Evolutionary conservation across 2,888 invertebrate genomes (phyloP).

Genomic region (Urechis unicinctus): DNA sequence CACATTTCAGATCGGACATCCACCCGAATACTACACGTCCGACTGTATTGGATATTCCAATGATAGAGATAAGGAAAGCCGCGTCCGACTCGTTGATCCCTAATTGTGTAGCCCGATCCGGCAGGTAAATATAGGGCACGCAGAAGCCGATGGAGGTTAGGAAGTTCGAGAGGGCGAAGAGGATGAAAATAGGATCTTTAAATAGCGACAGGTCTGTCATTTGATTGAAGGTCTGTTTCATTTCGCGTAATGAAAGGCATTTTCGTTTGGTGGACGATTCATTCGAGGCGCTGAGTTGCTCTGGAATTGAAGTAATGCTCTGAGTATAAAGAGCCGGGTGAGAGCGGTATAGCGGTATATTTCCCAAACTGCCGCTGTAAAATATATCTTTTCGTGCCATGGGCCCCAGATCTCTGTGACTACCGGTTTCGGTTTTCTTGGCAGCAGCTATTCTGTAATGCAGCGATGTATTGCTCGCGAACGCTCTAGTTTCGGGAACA

Average conservation of each 20-base stretch:
- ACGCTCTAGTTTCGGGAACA: background rate
- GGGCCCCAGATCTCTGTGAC: constrained; percentile 58
- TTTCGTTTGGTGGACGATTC: background rate
- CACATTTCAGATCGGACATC: constrained; percentile 57
- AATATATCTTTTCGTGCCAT: constrained; percentile 82
- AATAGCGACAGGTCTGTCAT: constrained; percentile 62
- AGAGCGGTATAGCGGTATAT: constrained; percentile 51
- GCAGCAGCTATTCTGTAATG: background rate
- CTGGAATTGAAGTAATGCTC: constrained; percentile 35
- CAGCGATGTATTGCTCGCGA: background rate
- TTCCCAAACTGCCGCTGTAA: constrained; percentile 72
- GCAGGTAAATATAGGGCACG: constrained; percentile 85
- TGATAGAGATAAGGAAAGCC: constrained; percentile 71
- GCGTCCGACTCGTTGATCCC: constrained; percentile 50
- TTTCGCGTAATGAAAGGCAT: background rate
- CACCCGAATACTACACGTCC: constrained; percentile 68
- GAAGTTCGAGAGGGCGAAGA: constrained; percentile 82
- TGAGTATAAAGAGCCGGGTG: constrained; percentile 44
- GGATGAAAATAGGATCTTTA: constrained; percentile 77
- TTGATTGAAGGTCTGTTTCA: no score
- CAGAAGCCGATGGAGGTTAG: constrained; percentile 89
- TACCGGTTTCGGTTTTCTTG: no score
- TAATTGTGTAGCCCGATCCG: constrained; percentile 58
- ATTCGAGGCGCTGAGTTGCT: background rate
- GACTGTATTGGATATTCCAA: constrained; percentile 87